These are phyloP conservation scores for Meta bourneti DNA, from an alignment of 2,888 invertebrate species.

Conservation along the genomic window DNA sequence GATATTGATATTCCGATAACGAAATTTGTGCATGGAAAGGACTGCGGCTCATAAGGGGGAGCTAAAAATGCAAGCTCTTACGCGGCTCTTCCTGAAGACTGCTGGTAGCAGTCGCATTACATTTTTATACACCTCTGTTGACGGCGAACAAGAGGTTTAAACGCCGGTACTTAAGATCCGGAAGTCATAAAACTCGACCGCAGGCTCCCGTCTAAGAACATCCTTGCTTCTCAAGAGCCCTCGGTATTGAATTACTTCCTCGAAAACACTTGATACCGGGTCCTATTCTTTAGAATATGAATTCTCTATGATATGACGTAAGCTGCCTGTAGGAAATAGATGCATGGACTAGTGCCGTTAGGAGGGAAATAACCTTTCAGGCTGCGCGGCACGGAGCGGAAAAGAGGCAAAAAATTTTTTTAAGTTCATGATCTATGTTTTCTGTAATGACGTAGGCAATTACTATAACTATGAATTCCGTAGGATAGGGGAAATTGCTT, in stretches of 20 bases:
- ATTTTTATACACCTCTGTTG: slow-evolving; percentile 45
- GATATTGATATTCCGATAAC: slow-evolving; percentile 15
- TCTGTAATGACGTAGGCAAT: neutral
- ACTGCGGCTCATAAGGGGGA: neutral
- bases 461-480: neutral
- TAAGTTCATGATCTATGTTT: neutral
- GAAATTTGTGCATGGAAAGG: slow-evolving; percentile 16
- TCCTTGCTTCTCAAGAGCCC: slow-evolving; percentile 38
- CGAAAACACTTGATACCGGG: slow-evolving; percentile 27
- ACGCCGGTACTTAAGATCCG: slow-evolving; percentile 57
- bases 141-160: slow-evolving; percentile 56
- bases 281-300: slow-evolving; percentile 21
- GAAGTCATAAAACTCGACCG: slow-evolving; percentile 70
- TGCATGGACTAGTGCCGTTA: neutral
- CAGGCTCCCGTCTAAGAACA: slow-evolving; percentile 41
- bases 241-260: slow-evolving; percentile 66
- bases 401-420: neutral
- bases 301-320: slow-evolving; percentile 8
- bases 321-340: slow-evolving; percentile 10
- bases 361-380: neutral
- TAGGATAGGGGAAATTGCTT: too few relatives aligned
- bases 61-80: neutral
- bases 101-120: slow-evolving; percentile 6
- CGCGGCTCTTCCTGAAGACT: neutral
- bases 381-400: neutral